Evolutionary conservation across 2,797 vertebrate species (phyloP).

Genomic region (Spea hammondii): DNA sequence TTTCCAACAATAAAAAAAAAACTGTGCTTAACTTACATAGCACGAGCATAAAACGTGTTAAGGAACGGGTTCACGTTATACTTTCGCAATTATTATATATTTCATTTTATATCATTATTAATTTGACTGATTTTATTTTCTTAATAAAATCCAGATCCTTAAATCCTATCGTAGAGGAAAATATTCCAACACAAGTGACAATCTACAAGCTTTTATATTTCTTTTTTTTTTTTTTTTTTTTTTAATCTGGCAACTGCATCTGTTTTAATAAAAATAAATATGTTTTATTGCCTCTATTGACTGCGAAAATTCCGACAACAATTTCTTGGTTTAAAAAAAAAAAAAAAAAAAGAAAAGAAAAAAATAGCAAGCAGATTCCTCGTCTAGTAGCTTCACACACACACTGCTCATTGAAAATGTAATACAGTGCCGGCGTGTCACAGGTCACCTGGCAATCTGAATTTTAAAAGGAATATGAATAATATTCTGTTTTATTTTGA

Average conservation of each 20-base stretch:
- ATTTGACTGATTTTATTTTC: constrained; percentile 38
- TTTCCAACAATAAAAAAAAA: constrained; percentile 68
- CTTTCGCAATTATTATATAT: constrained; percentile 48
- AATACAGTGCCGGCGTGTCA: constrained; percentile 97
- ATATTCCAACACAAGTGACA: no score
- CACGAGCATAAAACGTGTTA: constrained; percentile 70
- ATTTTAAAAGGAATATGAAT: constrained; percentile 99
- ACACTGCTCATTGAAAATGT: constrained; percentile 98
- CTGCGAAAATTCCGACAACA: constrained; percentile 75
- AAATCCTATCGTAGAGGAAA: no score
- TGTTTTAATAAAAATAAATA: constrained; percentile 76
- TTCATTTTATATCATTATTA: constrained; percentile 67
- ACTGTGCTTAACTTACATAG: constrained; percentile 70
- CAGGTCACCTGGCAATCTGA: constrained; percentile 99
- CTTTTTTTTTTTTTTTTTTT: no score
- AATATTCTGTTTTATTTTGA: constrained; percentile 99
- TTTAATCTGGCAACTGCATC: constrained; percentile 53
- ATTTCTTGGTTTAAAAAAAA: constrained; percentile 61
- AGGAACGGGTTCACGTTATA: constrained; percentile 65
- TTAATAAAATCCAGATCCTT: background rate
- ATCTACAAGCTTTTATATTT: no score
- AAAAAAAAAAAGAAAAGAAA: constrained; percentile 39
- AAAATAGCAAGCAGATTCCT: constrained; percentile 73
- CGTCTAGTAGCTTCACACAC: constrained; percentile 76
- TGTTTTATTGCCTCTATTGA: constrained; percentile 68